Percentiles rank a stretch among this genome's conserved stretches.
Evolutionary conservation across 2,888 invertebrate species (phyloP).

Genomic region (Ferdinandea cuprea): DNA sequence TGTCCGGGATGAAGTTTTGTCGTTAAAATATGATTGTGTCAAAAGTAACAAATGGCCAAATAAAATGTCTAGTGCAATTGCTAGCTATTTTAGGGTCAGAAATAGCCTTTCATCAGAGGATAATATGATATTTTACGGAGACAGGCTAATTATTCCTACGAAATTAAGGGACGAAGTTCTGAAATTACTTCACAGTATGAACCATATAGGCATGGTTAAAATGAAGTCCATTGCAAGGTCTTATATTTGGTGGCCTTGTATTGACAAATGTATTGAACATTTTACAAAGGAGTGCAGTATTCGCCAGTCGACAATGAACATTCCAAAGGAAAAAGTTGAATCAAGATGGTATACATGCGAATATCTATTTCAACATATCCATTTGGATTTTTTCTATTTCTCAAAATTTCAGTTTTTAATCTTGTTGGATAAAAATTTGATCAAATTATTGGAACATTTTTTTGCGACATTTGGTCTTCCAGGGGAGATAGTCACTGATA

Average conservation of each 20-base stretch:
- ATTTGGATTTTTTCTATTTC: slow-evolving; percentile 4
- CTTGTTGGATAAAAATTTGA: not conserved
- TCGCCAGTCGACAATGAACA: slow-evolving; percentile 57
- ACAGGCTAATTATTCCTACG: slow-evolving; percentile 23
- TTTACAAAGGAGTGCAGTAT: slow-evolving; percentile 46
- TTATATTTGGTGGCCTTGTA: slow-evolving; percentile 14
- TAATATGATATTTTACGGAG: slow-evolving; percentile 23
- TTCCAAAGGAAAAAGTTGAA: slow-evolving; percentile 3
- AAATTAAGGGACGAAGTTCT: not conserved
- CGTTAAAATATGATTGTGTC: slow-evolving; percentile 8
- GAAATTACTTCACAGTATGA: slow-evolving; percentile 23
- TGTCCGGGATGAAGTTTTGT: slow-evolving; percentile 17
- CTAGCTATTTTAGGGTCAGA: slow-evolving; percentile 1
- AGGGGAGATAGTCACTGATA: too few relatives aligned
- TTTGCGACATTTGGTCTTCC: too few relatives aligned
- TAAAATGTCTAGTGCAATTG: not conserved
- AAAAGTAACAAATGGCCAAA: slow-evolving; percentile 31
- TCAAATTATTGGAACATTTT: too few relatives aligned
- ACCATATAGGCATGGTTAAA: slow-evolving; percentile 21
- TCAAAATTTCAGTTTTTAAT: not conserved
- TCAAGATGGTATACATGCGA: not conserved
- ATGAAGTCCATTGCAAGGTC: slow-evolving; percentile 19
- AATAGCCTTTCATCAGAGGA: slow-evolving; percentile 15
- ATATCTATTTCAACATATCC: slow-evolving; percentile 1
- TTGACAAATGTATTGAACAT: slow-evolving; percentile 9